These are phyloP conservation scores for Orchestia grillus DNA, from an alignment of 1,140 invertebrate species.

Conservation along the genomic window DNA sequence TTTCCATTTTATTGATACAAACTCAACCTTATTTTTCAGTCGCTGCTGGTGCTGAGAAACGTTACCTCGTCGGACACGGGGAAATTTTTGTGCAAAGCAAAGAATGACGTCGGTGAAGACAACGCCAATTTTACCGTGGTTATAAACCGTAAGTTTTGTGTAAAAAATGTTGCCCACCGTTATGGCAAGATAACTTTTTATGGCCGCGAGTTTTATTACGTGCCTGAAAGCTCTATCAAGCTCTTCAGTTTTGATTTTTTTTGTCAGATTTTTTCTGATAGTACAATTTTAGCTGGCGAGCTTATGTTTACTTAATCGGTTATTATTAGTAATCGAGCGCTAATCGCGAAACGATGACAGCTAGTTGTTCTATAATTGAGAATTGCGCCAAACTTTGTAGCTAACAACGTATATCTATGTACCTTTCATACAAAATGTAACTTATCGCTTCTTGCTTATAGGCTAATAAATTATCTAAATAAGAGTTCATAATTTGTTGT, in stretches of 20 bases:
- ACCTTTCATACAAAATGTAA: background rate
- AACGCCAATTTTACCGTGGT: constrained; percentile 77
- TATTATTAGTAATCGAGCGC: background rate
- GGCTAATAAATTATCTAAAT: background rate
- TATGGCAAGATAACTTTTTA: background rate
- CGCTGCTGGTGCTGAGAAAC: constrained; percentile 83
- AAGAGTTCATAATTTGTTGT: background rate
- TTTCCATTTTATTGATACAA: background rate
- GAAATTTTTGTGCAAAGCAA: constrained; percentile 88
- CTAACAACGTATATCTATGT: background rate
- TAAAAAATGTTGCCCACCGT: background rate
- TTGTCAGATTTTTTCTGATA: background rate
- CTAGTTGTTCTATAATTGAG: background rate
- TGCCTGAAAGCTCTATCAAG: background rate
- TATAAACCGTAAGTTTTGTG: constrained; percentile 83
- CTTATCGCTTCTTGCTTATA: background rate
- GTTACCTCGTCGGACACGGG: constrained; percentile 89
- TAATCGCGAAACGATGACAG: background rate
- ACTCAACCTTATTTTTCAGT: constrained; percentile 65
- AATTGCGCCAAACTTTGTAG: background rate
- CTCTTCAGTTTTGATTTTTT: background rate
- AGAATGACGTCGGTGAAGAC: constrained; percentile 91
- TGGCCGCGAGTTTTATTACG: background rate
- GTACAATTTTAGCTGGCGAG: background rate
- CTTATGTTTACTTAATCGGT: background rate